phyloP scores from a whole-genome alignment of 1,140 invertebrate species.

The Danaus plexippus region DNA sequence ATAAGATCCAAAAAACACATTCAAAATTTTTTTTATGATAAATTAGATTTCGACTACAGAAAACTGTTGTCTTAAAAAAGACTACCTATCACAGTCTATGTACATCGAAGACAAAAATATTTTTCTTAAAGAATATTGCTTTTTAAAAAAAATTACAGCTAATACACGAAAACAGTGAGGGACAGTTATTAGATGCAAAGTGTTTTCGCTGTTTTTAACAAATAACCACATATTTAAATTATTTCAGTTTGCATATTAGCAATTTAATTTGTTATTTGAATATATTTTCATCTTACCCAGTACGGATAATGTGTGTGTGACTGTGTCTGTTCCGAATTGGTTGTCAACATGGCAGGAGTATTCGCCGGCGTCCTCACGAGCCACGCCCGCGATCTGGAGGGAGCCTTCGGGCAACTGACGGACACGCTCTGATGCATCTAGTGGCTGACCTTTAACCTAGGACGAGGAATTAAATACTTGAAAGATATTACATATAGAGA shows the following conservation, averaged over 20 bases:
- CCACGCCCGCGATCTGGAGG: constrained; percentile 89
- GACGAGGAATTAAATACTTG: constrained; percentile 3
- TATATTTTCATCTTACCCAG: constrained; percentile 73
- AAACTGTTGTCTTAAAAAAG: too few species aligned
- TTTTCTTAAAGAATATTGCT: too few species aligned
- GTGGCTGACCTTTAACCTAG: constrained; percentile 75
- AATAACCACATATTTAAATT: neutral
- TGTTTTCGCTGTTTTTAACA: too few species aligned
- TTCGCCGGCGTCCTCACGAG: constrained; percentile 90
- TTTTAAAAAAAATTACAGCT: too few species aligned
- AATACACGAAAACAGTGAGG: too few species aligned
- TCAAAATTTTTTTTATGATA: too few species aligned
- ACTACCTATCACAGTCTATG: too few species aligned
- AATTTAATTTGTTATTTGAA: neutral
- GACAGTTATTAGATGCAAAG: too few species aligned
- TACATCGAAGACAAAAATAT: too few species aligned
- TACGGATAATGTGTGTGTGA: constrained; percentile 91
- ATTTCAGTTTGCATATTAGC: neutral
- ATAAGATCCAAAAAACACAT: too few species aligned
- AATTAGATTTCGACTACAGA: too few species aligned
- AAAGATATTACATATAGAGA: too few species aligned
- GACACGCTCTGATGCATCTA: constrained; percentile 83
- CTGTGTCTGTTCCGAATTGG: constrained; percentile 91
- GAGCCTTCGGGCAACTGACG: constrained; percentile 90
- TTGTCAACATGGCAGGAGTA: constrained; percentile 95